Base-by-base conservation (phyloP, 2,888 invertebrate genomes). In the Lathronympha strigana region DNA sequence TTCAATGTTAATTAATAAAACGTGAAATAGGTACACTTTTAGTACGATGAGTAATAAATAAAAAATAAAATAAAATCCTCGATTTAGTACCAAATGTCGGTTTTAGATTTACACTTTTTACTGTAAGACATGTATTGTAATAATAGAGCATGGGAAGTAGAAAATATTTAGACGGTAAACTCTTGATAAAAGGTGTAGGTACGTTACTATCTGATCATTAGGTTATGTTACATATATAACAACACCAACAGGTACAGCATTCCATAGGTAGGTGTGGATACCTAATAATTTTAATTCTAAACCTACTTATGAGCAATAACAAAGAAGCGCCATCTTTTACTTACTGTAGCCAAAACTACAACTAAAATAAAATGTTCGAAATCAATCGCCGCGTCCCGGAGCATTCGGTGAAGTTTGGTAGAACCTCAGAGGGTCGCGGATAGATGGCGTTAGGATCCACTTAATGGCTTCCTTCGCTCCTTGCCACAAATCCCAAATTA, bases 361-460 rank as follows among this genome's bases (percentile, higher is more conserved):
- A 38, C 47, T 53, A 17, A 66, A 61, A 61, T 66, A 61, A 60
- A 61, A 61, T 25, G 25, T 17, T 40, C 49, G 61, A 23, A 77
- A 77, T 75, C 76, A 77, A 68, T 74, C 68, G 69, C 79, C 70
- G 81, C 87, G 86, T 91, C 90, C 91, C 90, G 90, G 62, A 91
- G 86, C 90, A 89, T 88, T 88, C 84, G 83, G 79, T 84, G 66
- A 70, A 76, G 78, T 81, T 80, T 75, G 84, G 80, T 88, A 90
- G 88, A 91, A 87, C 90, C 91, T 91, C 90, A 86, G 82, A 85
- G 87, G 87, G 84, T 87, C 86, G 88, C 70, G 84, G 87, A 89
- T 90, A 91, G 91, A 91, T 91, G 91, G 91, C 91, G 91, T 87
- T 91, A 87, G 83, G 82, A 79, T 83, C 73, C 81, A 76, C 79